These are phyloP conservation scores for Epistrophella euchroma DNA, from an alignment of 2,888 invertebrate species.

Conservation along the genomic window DNA sequence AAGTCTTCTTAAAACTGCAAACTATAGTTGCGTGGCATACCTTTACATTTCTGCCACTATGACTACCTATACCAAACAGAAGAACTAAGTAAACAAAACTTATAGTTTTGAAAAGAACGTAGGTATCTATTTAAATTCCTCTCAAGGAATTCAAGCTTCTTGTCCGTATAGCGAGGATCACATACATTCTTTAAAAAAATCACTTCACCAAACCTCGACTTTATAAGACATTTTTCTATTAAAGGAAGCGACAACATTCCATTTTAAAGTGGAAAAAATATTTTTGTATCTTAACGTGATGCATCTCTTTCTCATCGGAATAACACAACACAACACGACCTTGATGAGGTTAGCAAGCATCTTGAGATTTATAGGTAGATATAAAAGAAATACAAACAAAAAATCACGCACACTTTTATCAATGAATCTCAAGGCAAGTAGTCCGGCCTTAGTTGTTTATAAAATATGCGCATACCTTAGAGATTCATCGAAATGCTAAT, in stretches of 20 bases:
- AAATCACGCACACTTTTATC: conserved; percentile 52
- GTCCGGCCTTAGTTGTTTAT: conserved; percentile 4
- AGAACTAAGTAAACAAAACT: conserved; percentile 2
- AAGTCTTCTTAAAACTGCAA: neutral
- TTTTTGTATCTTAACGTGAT: conserved; percentile 53
- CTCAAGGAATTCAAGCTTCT: conserved; percentile 28
- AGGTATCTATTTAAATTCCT: conserved; percentile 4
- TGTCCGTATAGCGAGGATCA: conserved; percentile 33
- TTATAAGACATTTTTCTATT: conserved; percentile 4
- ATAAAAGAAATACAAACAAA: neutral
- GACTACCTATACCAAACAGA: neutral
- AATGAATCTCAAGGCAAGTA: conserved; percentile 49
- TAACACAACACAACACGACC: conserved; percentile 37
- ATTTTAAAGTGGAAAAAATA: neutral
- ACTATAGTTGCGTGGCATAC: too few species aligned
- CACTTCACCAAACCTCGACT: conserved; percentile 11
- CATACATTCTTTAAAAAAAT: conserved; percentile 56
- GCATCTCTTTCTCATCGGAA: conserved; percentile 51
- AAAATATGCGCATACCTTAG: conserved; percentile 31
- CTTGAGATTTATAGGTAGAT: neutral
- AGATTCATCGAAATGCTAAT: conserved; percentile 31
- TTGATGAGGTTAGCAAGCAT: conserved; percentile 32
- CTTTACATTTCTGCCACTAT: neutral
- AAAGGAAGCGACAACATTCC: conserved; percentile 61
- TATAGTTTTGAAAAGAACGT: neutral